Evolutionary conservation across 1,140 invertebrate genomes (phyloP).

Genomic region (Drosophila pseudoobscura): DNA sequence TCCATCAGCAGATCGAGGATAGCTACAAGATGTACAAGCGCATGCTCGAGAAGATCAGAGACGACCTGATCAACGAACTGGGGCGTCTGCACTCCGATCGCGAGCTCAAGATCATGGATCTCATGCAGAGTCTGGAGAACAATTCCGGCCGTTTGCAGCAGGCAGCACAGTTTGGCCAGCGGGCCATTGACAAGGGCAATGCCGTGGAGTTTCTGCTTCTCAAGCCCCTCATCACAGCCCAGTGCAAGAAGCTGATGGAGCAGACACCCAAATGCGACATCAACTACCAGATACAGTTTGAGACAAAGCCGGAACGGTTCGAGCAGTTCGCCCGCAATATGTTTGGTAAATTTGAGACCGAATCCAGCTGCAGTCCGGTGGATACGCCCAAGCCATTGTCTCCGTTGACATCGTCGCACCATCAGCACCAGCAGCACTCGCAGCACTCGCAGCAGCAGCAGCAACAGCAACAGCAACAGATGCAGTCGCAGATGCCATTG

Average conservation of each 20-base stretch:
- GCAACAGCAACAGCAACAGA: conserved; percentile 15
- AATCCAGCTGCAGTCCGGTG: conserved; percentile 72
- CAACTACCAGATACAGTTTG: conserved; percentile 91
- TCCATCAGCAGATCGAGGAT: conserved; percentile 93
- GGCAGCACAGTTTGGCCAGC: conserved; percentile 91
- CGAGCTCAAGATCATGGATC: conserved; percentile 94
- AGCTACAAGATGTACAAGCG: conserved; percentile 93
- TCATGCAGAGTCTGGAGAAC: conserved; percentile 91
- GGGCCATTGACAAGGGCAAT: conserved; percentile 91
- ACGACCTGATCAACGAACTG: conserved; percentile 90
- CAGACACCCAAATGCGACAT: conserved; percentile 91
- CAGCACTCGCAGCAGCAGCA: conserved; percentile 6
- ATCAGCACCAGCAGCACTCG: conserved; percentile 16
- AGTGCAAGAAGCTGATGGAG: conserved; percentile 90
- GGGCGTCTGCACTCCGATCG: conserved; percentile 91
- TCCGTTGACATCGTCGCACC: conserved; percentile 7
- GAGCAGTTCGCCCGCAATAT: conserved; percentile 88
- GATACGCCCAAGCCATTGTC: too few relatives aligned
- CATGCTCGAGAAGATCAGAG: conserved; percentile 90
- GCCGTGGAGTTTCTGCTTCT: conserved; percentile 92
- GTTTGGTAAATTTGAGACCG: conserved; percentile 89
- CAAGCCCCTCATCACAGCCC: conserved; percentile 89
- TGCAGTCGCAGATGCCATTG: conserved; percentile 10
- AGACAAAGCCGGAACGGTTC: conserved; percentile 91
- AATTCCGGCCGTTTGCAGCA: conserved; percentile 92